These are phyloP conservation scores for Mola mola DNA, from an alignment of 2,113 vertebrate genomes.

Conservation along the genomic window DNA sequence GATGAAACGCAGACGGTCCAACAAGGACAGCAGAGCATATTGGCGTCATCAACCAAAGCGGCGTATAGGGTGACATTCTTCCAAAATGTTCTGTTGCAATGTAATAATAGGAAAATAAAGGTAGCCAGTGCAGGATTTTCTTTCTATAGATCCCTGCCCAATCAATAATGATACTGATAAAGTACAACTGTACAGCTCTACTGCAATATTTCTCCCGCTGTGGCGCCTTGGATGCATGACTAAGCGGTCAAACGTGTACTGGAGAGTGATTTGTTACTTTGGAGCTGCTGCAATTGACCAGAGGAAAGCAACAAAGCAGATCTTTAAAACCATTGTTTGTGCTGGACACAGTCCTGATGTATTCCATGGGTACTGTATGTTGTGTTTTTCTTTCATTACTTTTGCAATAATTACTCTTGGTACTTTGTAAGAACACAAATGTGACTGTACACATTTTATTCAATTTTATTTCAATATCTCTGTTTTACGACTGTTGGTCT, in stretches of 20 bases:
- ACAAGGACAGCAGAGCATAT: constrained; percentile 52
- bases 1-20: constrained; percentile 59
- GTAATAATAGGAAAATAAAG: constrained; percentile 35
- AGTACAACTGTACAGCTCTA: too few relatives aligned
- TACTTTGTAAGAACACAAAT: too few relatives aligned
- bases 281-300: constrained; percentile 2
- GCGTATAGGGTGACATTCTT: constrained; percentile 4
- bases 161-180: constrained; percentile 13
- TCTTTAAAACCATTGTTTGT: neutral
- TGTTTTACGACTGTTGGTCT: too few relatives aligned
- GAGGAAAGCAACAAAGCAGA: constrained; percentile 30
- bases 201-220: neutral
- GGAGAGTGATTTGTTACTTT: constrained; percentile 2
- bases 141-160: constrained; percentile 28
- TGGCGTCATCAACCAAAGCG: constrained; percentile 38
- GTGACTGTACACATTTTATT: neutral
- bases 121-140: constrained; percentile 10
- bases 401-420: too few relatives aligned
- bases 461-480: too few relatives aligned
- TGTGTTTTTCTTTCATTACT: neutral
- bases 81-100: constrained; percentile 12
- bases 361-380: neutral
- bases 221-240: constrained; percentile 12
- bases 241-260: constrained; percentile 7
- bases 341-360: neutral